Base-by-base conservation (phyloP, 2,888 invertebrate genomes). In the Autographa gamma region DNA sequence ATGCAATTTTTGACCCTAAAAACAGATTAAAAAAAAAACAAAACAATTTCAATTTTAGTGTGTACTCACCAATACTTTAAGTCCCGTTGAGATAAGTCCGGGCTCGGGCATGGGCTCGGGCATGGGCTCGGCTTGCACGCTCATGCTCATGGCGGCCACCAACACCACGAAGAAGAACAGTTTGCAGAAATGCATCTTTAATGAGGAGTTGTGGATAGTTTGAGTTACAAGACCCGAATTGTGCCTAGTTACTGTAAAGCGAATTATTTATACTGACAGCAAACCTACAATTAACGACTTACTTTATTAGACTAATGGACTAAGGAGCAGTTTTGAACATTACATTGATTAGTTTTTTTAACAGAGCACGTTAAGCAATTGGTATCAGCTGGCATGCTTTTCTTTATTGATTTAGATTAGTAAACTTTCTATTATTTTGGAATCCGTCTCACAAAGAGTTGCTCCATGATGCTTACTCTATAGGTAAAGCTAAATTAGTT, bases 141-240 rank as follows among this genome's bases (percentile, higher is more conserved):
- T 19, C 54, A 56, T 19, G 19, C 13, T 56, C 54, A 56, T 19
- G 54, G 54, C 11, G 5, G 18, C 8, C 4, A 11, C 54, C 54
- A 56, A 25, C 2, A 56, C 11, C 2, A 25, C 54, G 19, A 56
- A 56, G 11, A 19, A 25, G 54, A 56, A 66, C 2, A 54, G 0
- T 54, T 71, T 74, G 8, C 66, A 14, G 38, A 71, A 61, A 52
- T 66, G 60, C 68, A 68, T 76, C 14, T 56, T 56, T 60, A 31
- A 25, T 19, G n/a, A 31, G 18, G 43, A 43, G 58, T 43, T 19
- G 19, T 16, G 48, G 7, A 7, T 48, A 48, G 6, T 25, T 60
- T 9, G 16, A n/a, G 68, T 38, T 34, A n/a, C 7, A 19, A 19
- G 8, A 38, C 34, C 31, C 14, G 43, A 54, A 32, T n/a, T 61